Evolutionary conservation across 2,797 vertebrate genomes (phyloP), one percentile per base, ranked within the genome.

Genomic region (Acanthornis magna): DNA sequence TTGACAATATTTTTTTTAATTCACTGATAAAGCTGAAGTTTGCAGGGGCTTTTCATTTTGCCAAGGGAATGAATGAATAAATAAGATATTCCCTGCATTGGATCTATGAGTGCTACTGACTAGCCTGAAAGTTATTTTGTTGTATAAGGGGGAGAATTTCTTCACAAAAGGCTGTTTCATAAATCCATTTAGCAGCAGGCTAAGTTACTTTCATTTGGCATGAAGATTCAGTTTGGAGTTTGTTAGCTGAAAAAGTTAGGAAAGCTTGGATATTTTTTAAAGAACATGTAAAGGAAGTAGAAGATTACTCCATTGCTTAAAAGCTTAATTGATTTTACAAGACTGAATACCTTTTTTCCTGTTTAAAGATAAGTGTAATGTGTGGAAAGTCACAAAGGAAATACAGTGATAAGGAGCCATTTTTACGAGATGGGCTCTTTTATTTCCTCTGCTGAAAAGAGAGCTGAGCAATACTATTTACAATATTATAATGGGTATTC

Each of bases 381-480:
- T 36, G 21, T 88, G 43, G 79, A 92, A 93, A 94, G 27, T 94
- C 86, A 96, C 76, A 95, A 95, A 95, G 88, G 53, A 93, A 94
- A 79, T 91, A 26, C n/a, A 91, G 26, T 65, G 70, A 76, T 91
- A 90, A 96, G 77, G 62, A 94, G 29, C 65, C 57, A 81, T 67
- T 88, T 74, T 93, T 87, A 87, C 51, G 93, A 61, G 92, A 34
- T 88, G 85, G 78, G 21, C 26, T 74, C 22, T 86, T 89, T 85
- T 91, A 84, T 82, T 95, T 75, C 36, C 54, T 83, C 43, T 89
- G 12, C 43, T 85, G 91, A 89, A 96, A 96, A 92, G 57, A 91
- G 27, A 93, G 48, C 4, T 40, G 47, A 91, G 48, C 53, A 92
- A 75, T 95, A 61, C 48, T 91, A 85, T 94, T 96, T 96, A 79